Evolutionary conservation across 2,888 invertebrate species (phyloP), one percentile per base, ranked within the genome.

Genomic region (Camponotus fellah): DNA sequence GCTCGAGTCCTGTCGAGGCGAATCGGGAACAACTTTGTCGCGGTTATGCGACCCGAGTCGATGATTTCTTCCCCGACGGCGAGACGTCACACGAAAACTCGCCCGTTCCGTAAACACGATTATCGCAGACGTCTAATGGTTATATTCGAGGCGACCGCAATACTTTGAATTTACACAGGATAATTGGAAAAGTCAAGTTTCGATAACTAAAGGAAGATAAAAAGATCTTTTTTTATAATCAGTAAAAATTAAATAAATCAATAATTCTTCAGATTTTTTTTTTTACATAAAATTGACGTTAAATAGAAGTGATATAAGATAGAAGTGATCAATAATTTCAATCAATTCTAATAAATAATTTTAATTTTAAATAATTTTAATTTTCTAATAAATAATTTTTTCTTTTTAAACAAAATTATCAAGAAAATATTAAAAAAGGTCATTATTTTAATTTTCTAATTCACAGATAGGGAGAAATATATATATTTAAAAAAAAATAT

Each of bases 21-120:
- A 82, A 65, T 58, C 68, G 82, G 69, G 72, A 79, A 81, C 69
- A 84, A 86, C 79, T 86, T 82, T 66, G 83, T 49, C 65, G 74
- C 72, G 68, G 58, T 84, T 84, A 80, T 85, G 81, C 83, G 81
- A 21, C 40, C 58, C 76, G 49, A 69, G 60, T 40, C 82, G 72
- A 64, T 85, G 65, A 77, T 83, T 81, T 83, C 76, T 86, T 81
- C 49, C 49, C 43, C 76, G 83, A 79, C 66, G 82, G 69, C 74
- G 76, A 76, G 68, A 60, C 40, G 62, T 64, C 82, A 34, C 49
- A n/a, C 37, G 40, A n/a, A 66, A 56, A 69, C 32, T 37, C 17
- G 37, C 37, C 62, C 65, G 60, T 32, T 21, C 43, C 17, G 75
- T 82, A 85, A 86, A 85, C 85, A 85, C 49, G 72, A 58, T 17